Evolutionary conservation across 2,113 vertebrate genomes (phyloP).

Genomic region (Tyto alba): DNA sequence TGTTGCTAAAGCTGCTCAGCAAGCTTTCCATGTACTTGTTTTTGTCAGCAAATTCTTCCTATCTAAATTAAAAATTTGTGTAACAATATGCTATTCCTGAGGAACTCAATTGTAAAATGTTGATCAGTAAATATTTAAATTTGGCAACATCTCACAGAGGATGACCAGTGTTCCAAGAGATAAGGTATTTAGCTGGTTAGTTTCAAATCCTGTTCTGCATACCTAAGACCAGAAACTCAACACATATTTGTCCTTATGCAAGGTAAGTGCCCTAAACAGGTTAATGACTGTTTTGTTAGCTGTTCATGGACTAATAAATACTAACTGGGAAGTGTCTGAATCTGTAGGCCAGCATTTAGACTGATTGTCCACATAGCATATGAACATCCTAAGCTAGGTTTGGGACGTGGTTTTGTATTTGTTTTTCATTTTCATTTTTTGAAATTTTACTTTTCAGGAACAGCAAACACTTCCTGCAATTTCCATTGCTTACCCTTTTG

Average conservation of each 20-base stretch:
- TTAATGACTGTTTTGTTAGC: background rate
- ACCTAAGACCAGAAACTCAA: background rate
- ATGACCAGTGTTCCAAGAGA: background rate
- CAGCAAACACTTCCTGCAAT: background rate
- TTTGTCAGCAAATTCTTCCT: background rate
- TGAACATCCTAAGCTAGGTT: background rate
- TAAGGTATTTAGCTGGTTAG: background rate
- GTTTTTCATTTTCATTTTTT: background rate
- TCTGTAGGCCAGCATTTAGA: background rate
- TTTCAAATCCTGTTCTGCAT: background rate
- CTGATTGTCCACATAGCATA: background rate
- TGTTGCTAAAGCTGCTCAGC: background rate
- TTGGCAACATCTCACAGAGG: background rate
- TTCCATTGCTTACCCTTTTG: background rate
- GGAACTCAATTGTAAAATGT: background rate
- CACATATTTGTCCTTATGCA: background rate
- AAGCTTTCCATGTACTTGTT: background rate
- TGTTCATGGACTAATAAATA: background rate
- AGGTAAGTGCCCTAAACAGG: background rate
- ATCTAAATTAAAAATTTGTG: background rate
- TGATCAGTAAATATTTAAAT: background rate
- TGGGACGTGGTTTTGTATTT: background rate
- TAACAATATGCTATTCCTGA: background rate
- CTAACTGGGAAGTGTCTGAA: background rate
- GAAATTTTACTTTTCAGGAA: background rate